Percentiles rank a stretch among this genome's conserved stretches.
These are phyloP conservation scores for Adelges cooleyi DNA, from an alignment of 1,140 invertebrate species.

Conservation along the genomic window DNA sequence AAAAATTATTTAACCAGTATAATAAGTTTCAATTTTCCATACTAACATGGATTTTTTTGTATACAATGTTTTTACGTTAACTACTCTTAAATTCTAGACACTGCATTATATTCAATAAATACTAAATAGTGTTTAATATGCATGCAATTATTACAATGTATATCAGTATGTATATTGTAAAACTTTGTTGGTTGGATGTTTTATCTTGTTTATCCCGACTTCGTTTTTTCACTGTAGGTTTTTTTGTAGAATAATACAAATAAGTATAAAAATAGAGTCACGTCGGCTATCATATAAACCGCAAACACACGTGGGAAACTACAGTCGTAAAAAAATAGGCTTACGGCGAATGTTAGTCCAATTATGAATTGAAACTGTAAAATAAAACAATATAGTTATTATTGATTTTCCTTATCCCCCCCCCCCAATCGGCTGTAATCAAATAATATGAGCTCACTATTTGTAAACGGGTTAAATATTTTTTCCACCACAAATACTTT, in stretches of 20 bases:
- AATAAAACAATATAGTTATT: not conserved
- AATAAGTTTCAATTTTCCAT: too few species aligned
- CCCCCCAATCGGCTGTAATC: not conserved
- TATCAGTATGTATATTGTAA: too few species aligned
- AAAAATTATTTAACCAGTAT: too few species aligned
- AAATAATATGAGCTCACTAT: slow-evolving; percentile 34
- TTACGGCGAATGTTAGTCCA: slow-evolving; percentile 16
- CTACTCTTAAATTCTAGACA: too few species aligned
- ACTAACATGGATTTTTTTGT: too few species aligned
- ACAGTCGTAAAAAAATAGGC: slow-evolving; percentile 26
- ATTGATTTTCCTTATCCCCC: not conserved
- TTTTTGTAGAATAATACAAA: slow-evolving; percentile 29
- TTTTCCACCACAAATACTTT: slow-evolving; percentile 38
- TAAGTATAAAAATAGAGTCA: slow-evolving; percentile 29
- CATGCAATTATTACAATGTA: too few species aligned
- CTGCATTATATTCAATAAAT: too few species aligned
- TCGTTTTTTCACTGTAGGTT: too few species aligned
- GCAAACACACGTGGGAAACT: slow-evolving; percentile 15
- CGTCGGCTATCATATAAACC: slow-evolving; percentile 24
- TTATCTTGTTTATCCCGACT: too few species aligned
- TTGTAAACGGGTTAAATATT: slow-evolving; percentile 37
- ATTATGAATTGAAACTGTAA: slow-evolving; percentile 31
- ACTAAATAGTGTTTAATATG: too few species aligned
- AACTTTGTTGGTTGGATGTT: too few species aligned
- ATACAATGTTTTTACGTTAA: too few species aligned